These are phyloP conservation scores for Epinotia demarniana DNA, from an alignment of 2,888 invertebrate species.

Conservation along the genomic window DNA sequence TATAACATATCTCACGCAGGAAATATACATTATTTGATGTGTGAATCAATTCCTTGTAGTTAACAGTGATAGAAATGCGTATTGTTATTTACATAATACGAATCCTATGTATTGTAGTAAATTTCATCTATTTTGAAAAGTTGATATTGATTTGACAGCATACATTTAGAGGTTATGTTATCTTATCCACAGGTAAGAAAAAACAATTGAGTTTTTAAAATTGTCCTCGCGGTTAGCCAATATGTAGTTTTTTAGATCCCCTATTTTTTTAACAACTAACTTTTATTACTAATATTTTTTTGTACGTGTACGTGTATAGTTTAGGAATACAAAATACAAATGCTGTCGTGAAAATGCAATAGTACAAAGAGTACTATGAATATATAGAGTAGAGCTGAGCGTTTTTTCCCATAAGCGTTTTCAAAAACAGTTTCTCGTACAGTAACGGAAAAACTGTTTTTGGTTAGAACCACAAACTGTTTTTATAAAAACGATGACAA, in stretches of 20 bases:
- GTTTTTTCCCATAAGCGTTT: too few species aligned
- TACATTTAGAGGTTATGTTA: conserved; percentile 6
- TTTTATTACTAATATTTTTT: too few species aligned
- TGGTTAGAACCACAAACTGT: too few species aligned
- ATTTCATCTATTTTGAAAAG: not conserved
- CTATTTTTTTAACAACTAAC: too few species aligned
- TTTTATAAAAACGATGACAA: too few species aligned
- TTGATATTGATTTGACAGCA: conserved; percentile 5
- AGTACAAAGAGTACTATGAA: too few species aligned
- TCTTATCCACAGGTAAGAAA: conserved; percentile 9
- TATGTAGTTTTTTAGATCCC: not conserved
- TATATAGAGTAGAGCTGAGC: too few species aligned
- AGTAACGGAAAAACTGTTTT: too few species aligned
- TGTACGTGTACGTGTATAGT: too few species aligned
- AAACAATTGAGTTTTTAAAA: not conserved
- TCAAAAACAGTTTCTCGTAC: too few species aligned
- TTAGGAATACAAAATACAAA: too few species aligned
- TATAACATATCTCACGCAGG: not conserved
- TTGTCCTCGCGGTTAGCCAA: not conserved
- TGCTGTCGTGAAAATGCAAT: too few species aligned
- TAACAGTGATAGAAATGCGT: not conserved
- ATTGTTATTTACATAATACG: not conserved
- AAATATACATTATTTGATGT: not conserved
- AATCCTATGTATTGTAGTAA: not conserved
- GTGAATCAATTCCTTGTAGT: not conserved